Evolutionary conservation across 2,797 vertebrate genomes (phyloP), one percentile per base, ranked within the genome.

Genomic region (Rallus crepitans): DNA sequence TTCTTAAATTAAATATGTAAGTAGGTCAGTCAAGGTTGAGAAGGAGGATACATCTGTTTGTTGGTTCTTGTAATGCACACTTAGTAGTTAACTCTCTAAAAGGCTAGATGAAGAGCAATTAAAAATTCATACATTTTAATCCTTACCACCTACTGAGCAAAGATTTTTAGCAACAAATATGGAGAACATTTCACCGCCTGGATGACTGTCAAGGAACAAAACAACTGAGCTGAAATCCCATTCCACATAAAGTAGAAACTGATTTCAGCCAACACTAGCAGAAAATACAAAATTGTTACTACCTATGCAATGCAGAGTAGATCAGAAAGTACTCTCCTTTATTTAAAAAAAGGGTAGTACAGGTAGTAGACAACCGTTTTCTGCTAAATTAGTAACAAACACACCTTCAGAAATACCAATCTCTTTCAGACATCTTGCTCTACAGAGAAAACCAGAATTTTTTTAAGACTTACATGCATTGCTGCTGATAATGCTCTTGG

Each of bases 51-150:
- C 89, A 91, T 94, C 82, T 96, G 86, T 85, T 94, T 94, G 89
- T 31, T 93, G 72, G 87, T 90, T 94, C 90, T 94, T 87, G 82
- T 86, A 93, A 97, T 81, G 84, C 64, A 94, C 86, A 89, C 82
- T 63, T 90, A 95, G 81, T 71, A 81, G 96, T 95, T 94, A 93
- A 95, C 60, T 77, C 66, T 31, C 30, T 87, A 88, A 94, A 89
- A 96, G 73, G 87, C 45, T 91, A 87, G 60, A 50, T 75, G 55
- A 94, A 93, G 68, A 72, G 45, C 84, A 73, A 97, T 97, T 96
- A 97, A 96, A 97, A 97, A 97, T 96, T 97, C 93, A 97, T 97
- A 82, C 57, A 94, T 93, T 97, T 95, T 83, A 94, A 97, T 92
- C 77, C 71, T 61, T 83, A 87, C 92, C 80, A 93, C 93, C 81